Evolutionary conservation across 2,888 invertebrate genomes (phyloP).

Genomic region (Cecidostiba fungosa): DNA sequence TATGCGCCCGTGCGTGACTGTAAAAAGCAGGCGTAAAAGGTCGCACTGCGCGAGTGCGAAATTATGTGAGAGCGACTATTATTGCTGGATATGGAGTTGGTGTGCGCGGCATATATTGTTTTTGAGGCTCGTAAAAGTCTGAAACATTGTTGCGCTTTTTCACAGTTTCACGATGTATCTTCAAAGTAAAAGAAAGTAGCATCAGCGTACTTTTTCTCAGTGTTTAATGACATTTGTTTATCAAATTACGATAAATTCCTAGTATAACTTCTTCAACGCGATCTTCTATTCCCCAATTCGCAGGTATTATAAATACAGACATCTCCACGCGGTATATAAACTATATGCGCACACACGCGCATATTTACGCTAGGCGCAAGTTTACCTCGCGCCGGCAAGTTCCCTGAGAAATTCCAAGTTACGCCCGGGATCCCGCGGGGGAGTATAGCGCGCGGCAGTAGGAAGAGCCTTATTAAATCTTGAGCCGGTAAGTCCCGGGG

Average conservation of each 20-base stretch:
- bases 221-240: too few species aligned
- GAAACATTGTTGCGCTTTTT: too few species aligned
- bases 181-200: too few species aligned
- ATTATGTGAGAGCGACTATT: background rate
- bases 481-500: conserved; percentile 1
- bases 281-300: background rate
- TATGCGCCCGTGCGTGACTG: background rate
- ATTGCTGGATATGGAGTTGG: too few species aligned
- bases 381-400: background rate
- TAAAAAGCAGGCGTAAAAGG: background rate
- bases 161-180: too few species aligned
- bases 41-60: background rate
- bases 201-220: too few species aligned
- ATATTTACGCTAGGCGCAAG: background rate
- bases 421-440: background rate
- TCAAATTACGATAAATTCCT: too few species aligned
- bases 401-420: conserved; percentile 39
- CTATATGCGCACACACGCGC: conserved; percentile 26
- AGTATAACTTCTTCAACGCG: background rate
- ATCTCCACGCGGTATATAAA: background rate
- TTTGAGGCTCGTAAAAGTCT: too few species aligned
- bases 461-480: conserved; percentile 55
- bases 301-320: background rate
- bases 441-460: background rate
- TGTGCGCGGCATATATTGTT: too few species aligned